Evolutionary conservation across 2,113 vertebrate genomes (phyloP).

Genomic region (Miniopterus natalensis): DNA sequence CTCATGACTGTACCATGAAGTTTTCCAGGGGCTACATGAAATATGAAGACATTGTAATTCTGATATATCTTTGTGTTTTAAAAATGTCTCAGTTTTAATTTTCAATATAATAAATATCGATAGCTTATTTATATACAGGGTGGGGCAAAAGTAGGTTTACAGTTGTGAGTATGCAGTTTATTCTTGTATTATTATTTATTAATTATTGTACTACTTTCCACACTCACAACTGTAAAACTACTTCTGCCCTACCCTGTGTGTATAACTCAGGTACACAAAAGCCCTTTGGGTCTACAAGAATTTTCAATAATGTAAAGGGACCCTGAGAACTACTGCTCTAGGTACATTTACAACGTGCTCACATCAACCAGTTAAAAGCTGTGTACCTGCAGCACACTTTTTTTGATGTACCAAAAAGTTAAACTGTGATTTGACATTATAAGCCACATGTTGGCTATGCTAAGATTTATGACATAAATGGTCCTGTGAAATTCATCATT

Average conservation of each 20-base stretch:
- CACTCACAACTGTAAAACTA: neutral
- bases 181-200: too few species aligned
- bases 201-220: neutral
- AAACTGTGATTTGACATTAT: neutral
- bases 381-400: neutral
- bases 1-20: neutral
- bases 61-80: neutral
- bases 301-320: neutral
- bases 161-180: too few species aligned
- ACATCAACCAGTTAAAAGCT: neutral
- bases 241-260: neutral
- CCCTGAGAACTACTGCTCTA: neutral
- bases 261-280: neutral
- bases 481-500: neutral
- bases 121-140: neutral
- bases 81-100: constrained; percentile 16
- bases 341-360: neutral
- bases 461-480: neutral
- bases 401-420: neutral
- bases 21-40: neutral
- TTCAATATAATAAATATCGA: neutral
- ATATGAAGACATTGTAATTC: neutral
- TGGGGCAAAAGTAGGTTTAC: too few species aligned
- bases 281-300: neutral
- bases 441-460: neutral